Conservation (phyloP, 2,797 vertebrate species). For the Poeciliopsis presidionis region DNA sequence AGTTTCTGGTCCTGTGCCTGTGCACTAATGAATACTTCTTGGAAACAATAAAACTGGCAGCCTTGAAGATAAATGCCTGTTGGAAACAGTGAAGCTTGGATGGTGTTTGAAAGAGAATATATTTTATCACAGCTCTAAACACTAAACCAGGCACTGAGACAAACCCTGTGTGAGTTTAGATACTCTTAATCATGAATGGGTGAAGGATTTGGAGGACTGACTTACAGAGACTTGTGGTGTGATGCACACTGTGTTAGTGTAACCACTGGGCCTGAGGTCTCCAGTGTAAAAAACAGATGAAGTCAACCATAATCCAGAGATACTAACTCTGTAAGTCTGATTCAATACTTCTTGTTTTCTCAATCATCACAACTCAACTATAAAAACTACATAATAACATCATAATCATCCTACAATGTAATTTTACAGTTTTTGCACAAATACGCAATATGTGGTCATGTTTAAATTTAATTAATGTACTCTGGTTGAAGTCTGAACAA, state of each 20-base stretch:
- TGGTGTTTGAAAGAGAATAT: neutral
- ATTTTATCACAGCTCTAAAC: slow-evolving; percentile 4
- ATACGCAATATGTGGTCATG: neutral
- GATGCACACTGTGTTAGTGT: neutral
- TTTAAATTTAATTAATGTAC: neutral
- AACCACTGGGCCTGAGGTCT: neutral
- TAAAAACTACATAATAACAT: neutral
- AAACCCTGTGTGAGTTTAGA: neutral
- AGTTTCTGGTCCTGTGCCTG: slow-evolving; percentile 3
- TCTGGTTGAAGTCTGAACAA: neutral
- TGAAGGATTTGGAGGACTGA: neutral
- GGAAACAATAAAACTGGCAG: neutral
- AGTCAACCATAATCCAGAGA: neutral
- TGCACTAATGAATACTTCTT: neutral
- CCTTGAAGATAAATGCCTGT: neutral
- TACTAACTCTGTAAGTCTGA: neutral
- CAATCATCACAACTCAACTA: neutral
- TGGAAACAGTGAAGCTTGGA: neutral
- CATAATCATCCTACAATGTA: neutral
- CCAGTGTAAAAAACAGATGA: neutral
- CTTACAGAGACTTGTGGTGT: too few relatives aligned
- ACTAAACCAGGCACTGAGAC: neutral
- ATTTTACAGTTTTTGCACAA: neutral
- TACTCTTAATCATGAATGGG: neutral
- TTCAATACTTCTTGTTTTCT: neutral